Evolutionary conservation across 64 coral and sea anemone species (phyloP), one percentile per base, ranked within the genome.

Genomic region (Pocillopora verrucosa): DNA sequence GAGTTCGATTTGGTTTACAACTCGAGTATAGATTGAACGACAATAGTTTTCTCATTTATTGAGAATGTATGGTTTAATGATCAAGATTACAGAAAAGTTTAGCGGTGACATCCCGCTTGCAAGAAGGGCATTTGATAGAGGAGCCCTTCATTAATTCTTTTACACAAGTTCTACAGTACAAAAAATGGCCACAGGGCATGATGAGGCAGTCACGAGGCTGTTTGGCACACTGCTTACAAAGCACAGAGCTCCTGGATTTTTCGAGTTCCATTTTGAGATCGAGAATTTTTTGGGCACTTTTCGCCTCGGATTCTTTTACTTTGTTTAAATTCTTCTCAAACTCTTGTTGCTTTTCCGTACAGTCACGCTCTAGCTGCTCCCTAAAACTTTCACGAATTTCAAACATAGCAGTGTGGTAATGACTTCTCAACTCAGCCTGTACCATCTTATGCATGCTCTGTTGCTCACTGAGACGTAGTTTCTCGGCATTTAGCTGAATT

Each of bases 191-290:
- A 25, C 94, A 95, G 0, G 94, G 89, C 61, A 95, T 84, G 51
- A 95, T 60, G 17, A 95, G 84, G 20, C 94, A 95, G 51, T 91
- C 86, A 77, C 94, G 94, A 30, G 35, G 24, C 15, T 73, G 60
- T 5, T 92, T 86, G 62, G 92, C 89, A 58, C 94, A 95, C 63
- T 92, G 92, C 86, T 95, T 89, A 56, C 94, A 95, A 62, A 86
- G 19, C 58, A 77, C 73, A 0, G 78, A 34, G 25, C 2, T 62
- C 56, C 83, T 70, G 5, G 82, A 74, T 30, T 69, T 7, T 38
- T 92, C 86, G 2, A 95, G 73, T 78, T 95, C 86, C 41, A 59
- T 70, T 60, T 79, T 36, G 14, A 95, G 11, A 11, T 61, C 9
- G 16, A 25, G 15, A 22, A 82, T 59, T 38, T 76, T 70, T 5